Conservation (phyloP, 2,888 invertebrate genomes). For the Aphidoletes aphidimyza region DNA sequence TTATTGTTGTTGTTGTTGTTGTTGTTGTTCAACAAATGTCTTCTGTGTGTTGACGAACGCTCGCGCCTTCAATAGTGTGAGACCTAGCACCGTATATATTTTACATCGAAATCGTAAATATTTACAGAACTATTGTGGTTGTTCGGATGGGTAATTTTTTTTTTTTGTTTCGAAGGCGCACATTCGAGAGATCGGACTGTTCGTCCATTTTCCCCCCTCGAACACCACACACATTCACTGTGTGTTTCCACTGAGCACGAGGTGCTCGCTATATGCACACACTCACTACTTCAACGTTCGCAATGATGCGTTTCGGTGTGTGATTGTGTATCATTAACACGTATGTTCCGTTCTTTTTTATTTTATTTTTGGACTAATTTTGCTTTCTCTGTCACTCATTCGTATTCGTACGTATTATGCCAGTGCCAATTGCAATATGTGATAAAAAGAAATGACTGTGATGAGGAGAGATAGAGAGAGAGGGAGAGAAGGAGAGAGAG, state of each 20-base stretch:
- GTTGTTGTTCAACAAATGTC: too few species aligned
- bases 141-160: not conserved
- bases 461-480: not conserved
- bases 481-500: not conserved
- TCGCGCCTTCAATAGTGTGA: not conserved
- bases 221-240: too few species aligned
- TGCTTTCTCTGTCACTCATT: not conserved
- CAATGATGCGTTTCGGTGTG: too few species aligned
- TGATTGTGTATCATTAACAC: not conserved
- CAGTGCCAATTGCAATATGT: constrained; percentile 13
- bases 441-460: not conserved
- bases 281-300: not conserved
- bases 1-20: too few species aligned
- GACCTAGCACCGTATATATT: not conserved
- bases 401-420: not conserved
- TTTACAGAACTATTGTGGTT: not conserved
- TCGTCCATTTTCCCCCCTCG: too few species aligned
- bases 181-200: not conserved
- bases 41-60: too few species aligned
- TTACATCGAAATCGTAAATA: constrained; percentile 2
- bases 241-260: too few species aligned
- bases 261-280: not conserved
- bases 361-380: constrained; percentile 43
- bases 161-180: too few species aligned
- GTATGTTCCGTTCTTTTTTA: constrained; percentile 19